Conservation (phyloP, 2,113 vertebrate genomes). For the Phaethon lepturus region DNA sequence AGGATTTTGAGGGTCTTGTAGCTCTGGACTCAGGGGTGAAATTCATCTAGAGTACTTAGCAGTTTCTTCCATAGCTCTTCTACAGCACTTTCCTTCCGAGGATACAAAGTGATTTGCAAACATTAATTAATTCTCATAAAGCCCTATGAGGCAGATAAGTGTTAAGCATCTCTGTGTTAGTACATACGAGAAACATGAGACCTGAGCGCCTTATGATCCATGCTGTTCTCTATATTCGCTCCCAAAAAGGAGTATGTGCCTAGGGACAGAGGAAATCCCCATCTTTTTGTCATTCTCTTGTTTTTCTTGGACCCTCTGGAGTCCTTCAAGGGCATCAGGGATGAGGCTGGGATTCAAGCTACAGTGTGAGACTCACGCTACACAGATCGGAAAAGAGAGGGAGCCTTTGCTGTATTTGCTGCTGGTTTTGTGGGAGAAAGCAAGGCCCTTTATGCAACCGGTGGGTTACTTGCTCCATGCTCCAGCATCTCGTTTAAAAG, state of each 20-base stretch:
- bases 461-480: background rate
- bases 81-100: constrained; percentile 52
- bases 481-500: background rate
- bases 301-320: background rate
- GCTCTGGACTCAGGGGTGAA: constrained; percentile 37
- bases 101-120: constrained; percentile 61
- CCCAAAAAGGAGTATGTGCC: background rate
- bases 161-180: constrained; percentile 38
- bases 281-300: background rate
- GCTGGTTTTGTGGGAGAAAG: background rate
- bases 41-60: constrained; percentile 54
- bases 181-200: constrained; percentile 36
- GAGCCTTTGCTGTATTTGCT: background rate
- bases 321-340: background rate
- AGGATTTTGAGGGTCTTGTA: constrained; percentile 34
- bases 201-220: constrained; percentile 6
- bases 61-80: constrained; percentile 26
- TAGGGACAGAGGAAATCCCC: background rate
- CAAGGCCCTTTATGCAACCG: background rate
- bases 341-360: background rate
- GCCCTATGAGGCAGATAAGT: constrained; percentile 42
- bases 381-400: background rate
- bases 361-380: background rate
- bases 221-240: background rate
- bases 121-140: constrained; percentile 64